Base-by-base conservation (phyloP, 2,888 invertebrate genomes). In the Allolobophora icterica region DNA sequence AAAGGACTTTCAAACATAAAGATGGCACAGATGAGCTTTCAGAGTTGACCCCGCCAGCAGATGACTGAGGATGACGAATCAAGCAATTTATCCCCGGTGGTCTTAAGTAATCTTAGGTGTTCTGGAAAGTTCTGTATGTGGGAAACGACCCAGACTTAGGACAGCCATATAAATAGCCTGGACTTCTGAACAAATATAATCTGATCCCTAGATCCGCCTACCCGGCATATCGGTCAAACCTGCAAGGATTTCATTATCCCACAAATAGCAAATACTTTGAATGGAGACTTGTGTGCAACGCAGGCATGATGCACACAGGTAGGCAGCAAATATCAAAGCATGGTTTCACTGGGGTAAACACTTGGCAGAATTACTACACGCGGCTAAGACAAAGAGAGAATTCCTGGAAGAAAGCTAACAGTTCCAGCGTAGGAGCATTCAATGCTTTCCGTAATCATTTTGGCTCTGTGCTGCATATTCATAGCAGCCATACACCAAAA, bases 331-430 rank as follows among this genome's bases (percentile, higher is more conserved):
- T 71, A 71, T 71, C 71, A 71, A 30, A n/a, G 71, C 71, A n/a
- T n/a, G 30, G 71, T 71, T 11, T 71, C 71, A 71, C 30, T n/a
- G 30, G 71, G 8, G n/a, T 71, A 71, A 71, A 71, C 71, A 71
- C 71, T 71, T 71, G 71, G n/a, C 71, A n/a, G 71, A 52, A 71
- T 71, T 71, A 71, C 24, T 52, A 21, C 52, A 52, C 52, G 24
- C 21, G 24, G 52, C 52, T 24, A 52, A 52, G 52, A 52, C 71
- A 71, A 71, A 71, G 71, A 71, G 71, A 71, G 71, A 71, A 71
- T 71, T 71, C 71, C 71, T n/a, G 71, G 71, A 71, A 71, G 71
- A 71, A 71, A 71, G 71, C 71, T 71, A n/a, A n/a, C 71, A 71
- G 71, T 71, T 11, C 71, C n/a, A 71, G 71, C 71, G 52, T 21